These are phyloP conservation scores for Anadara kagoshimensis DNA, from an alignment of 1,140 invertebrate genomes.

Conservation along the genomic window DNA sequence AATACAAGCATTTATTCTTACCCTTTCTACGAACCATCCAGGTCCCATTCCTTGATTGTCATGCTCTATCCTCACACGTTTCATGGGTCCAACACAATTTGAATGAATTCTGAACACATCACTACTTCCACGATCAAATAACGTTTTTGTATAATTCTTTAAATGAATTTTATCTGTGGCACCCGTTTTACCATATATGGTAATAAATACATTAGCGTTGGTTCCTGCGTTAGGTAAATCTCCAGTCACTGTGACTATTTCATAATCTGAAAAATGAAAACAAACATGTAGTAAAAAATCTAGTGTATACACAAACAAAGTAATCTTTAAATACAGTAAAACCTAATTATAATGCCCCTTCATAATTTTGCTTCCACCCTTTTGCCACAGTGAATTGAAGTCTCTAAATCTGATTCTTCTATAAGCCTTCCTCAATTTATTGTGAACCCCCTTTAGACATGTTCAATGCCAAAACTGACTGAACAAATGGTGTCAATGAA, in stretches of 20 bases:
- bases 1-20: slow-evolving; percentile 39
- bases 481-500: too few relatives aligned
- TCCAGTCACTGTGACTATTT: slow-evolving; percentile 70
- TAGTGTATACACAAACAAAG: too few relatives aligned
- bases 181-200: slow-evolving; percentile 71
- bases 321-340: too few relatives aligned
- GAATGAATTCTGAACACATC: slow-evolving; percentile 67
- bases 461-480: too few relatives aligned
- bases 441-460: too few relatives aligned
- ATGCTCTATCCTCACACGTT: slow-evolving; percentile 72
- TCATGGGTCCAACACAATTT: slow-evolving; percentile 72
- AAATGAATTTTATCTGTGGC: slow-evolving; percentile 67
- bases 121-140: slow-evolving; percentile 65
- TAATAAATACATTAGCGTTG: slow-evolving; percentile 71
- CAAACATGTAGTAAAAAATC: neutral
- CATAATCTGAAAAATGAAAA: slow-evolving; percentile 64
- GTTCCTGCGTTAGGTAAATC: slow-evolving; percentile 68
- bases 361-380: too few relatives aligned
- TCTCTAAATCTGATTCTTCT: too few relatives aligned
- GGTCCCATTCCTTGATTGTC: slow-evolving; percentile 72
- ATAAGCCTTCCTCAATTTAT: too few relatives aligned
- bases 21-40: slow-evolving; percentile 74
- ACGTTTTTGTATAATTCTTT: slow-evolving; percentile 56
- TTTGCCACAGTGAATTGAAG: too few relatives aligned
- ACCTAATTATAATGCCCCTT: too few relatives aligned